These are phyloP conservation scores for Abrostola triplasia DNA, from an alignment of 2,888 invertebrate genomes.

Conservation along the genomic window DNA sequence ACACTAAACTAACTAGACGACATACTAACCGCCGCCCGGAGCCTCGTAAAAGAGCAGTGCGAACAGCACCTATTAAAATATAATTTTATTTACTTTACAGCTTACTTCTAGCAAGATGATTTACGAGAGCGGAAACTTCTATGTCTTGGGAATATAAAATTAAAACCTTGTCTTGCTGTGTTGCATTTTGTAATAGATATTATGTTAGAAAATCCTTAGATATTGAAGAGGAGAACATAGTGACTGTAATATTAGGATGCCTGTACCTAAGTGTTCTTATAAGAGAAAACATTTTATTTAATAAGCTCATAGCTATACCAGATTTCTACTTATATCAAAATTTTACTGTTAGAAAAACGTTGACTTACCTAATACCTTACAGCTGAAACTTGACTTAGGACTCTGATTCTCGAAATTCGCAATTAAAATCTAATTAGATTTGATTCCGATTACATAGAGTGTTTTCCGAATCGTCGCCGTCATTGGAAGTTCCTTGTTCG, in stretches of 20 bases:
- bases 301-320: background rate
- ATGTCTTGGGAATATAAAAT: slow-evolving; percentile 34
- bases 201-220: too few species aligned
- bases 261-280: too few species aligned
- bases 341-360: too few species aligned
- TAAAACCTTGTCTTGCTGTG: slow-evolving; percentile 24
- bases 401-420: background rate
- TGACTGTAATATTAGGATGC: too few species aligned
- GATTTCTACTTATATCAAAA: too few species aligned
- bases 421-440: too few species aligned
- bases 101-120: slow-evolving; percentile 38
- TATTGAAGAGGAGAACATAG: too few species aligned
- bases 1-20: slow-evolving; percentile 9
- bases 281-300: too few species aligned
- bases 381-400: too few species aligned
- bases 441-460: background rate
- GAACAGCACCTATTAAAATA: slow-evolving; percentile 35
- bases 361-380: too few species aligned
- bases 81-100: slow-evolving; percentile 48
- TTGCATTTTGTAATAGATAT: too few species aligned
- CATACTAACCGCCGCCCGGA: slow-evolving; percentile 29
- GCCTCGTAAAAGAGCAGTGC: slow-evolving; percentile 37
- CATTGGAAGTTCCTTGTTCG: slow-evolving; percentile 4
- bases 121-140: slow-evolving; percentile 25
- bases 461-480: background rate